These are phyloP conservation scores for Heliangelus exortis DNA, from an alignment of 2,797 vertebrate species.

Conservation along the genomic window DNA sequence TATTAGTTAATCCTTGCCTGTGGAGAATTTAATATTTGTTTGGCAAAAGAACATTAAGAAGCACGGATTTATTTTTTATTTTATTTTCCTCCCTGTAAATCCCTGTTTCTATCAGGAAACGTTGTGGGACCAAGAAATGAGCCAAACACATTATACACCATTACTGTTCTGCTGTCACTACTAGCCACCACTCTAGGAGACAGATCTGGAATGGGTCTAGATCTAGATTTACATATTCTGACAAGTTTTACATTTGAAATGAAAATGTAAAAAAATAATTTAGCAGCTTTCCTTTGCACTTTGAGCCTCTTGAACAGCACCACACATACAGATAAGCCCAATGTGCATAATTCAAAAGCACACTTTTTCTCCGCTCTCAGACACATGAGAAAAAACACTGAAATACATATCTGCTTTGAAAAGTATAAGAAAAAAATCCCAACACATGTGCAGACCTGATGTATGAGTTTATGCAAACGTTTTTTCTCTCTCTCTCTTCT, in stretches of 20 bases:
- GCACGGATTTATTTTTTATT: neutral
- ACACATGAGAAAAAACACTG: neutral
- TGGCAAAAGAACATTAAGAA: constrained; percentile 56
- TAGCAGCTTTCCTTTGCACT: neutral
- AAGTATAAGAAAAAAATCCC: neutral
- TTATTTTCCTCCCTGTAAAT: neutral
- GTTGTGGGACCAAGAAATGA: neutral
- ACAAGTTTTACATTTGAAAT: neutral
- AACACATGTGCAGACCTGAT: neutral
- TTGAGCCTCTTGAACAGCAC: neutral
- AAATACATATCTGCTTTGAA: neutral
- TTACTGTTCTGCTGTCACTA: neutral
- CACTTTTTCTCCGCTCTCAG: neutral
- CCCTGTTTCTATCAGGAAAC: constrained; percentile 15
- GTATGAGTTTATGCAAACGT: neutral
- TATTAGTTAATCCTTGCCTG: constrained; percentile 65
- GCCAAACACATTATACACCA: fast-evolving
- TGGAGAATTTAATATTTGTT: constrained; percentile 50
- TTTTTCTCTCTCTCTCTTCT: no score
- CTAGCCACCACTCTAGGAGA: neutral
- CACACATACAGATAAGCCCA: neutral
- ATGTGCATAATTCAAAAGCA: neutral
- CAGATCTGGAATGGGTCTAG: neutral
- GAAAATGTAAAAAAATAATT: neutral
- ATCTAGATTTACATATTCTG: neutral